phyloP scores from a whole-genome alignment of 1,140 invertebrate species.

The Brachionus calyciflorus region DNA sequence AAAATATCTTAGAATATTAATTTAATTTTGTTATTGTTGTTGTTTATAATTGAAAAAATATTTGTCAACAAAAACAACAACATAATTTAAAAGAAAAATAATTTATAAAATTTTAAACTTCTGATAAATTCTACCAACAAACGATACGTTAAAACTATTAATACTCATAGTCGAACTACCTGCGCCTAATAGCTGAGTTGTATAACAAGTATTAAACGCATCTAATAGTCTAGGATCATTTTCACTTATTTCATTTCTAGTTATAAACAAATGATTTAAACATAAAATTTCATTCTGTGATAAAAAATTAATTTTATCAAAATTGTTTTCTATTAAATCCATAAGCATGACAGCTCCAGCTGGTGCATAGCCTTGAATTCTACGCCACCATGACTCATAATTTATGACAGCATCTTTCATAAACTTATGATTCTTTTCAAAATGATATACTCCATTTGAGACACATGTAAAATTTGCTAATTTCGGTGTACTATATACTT shows the following conservation, averaged over 20 bases:
- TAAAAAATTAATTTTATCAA: not conserved
- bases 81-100: too few species aligned
- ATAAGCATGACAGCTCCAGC: conserved; percentile 11
- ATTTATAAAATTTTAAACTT: too few species aligned
- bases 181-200: not conserved
- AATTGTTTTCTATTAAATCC: not conserved
- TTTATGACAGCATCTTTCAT: not conserved
- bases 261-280: not conserved
- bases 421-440: conserved; percentile 19
- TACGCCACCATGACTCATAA: not conserved
- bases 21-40: too few species aligned
- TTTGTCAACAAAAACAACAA: too few species aligned
- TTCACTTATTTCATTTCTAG: not conserved
- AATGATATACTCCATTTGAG: not conserved
- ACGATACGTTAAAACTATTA: not conserved
- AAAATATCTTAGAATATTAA: too few species aligned
- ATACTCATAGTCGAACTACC: not conserved
- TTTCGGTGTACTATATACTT: not conserved
- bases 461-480: not conserved
- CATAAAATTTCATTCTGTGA: not conserved
- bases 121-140: not conserved
- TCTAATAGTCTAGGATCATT: not conserved
- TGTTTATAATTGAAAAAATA: too few species aligned
- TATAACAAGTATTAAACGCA: not conserved
- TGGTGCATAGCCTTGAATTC: not conserved